Evolutionary conservation across 1,140 invertebrate genomes (phyloP), one percentile per base, ranked within the genome.

Genomic region (Eriocheir sinensis): DNA sequence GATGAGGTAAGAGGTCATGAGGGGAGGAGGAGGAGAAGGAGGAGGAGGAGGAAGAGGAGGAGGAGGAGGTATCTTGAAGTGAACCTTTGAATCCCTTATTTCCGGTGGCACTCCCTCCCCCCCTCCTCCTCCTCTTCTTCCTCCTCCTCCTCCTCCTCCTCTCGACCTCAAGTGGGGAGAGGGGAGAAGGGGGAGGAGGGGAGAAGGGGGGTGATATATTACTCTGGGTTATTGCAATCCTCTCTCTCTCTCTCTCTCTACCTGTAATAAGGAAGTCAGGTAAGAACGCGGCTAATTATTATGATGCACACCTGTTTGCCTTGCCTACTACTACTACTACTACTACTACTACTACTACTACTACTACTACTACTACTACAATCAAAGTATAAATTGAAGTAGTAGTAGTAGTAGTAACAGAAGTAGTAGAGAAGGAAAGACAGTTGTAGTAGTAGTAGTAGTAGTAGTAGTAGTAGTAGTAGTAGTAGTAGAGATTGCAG

Each of bases 391-490:
- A 2, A 60, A 2, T 72, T 4, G n/a, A 21, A 21, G 60, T 72
- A 21, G 60, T 72, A 72, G 60, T 72, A 72, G 60, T 72, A 72
- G 60, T 85, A 85, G 83, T 85, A 41, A n/a, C 36, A 85, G 83
- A 36, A 38, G 83, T 85, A 85, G 83, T 85, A 85, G 81, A 85
- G 81, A 32, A 85, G 30, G 2, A 40, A 27, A 32, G 34, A 30
- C 34, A 41, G 83, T 2, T 2, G 83, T 38, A 85, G 83, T 85
- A 85, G 83, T 36, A 85, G 83, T 85, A 41, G 40, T 85, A 85
- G 83, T 85, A 41, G 83, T 85, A 85, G 83, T 85, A 85, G 83
- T 85, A 85, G 83, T 85, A 85, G 83, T 85, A 41, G 40, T 85
- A 85, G 83, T 85, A 41, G 83, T 85, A 41, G 34, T 85, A 85